These are phyloP conservation scores for Drosophila triauraria DNA, from an alignment of 1,140 invertebrate genomes.

Conservation along the genomic window DNA sequence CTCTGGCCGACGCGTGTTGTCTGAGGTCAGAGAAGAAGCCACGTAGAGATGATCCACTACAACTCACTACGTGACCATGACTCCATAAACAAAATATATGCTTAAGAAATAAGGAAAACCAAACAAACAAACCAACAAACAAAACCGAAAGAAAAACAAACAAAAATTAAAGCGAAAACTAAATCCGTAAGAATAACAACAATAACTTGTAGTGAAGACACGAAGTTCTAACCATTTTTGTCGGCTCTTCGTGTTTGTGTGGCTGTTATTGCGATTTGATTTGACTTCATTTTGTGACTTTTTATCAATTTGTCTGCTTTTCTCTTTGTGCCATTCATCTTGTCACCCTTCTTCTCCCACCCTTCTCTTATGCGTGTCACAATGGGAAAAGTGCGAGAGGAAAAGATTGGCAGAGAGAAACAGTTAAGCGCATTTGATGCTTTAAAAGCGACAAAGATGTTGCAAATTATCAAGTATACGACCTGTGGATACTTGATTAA, in stretches of 20 bases:
- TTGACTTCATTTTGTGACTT: constrained; percentile 59
- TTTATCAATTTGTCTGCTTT: constrained; percentile 56
- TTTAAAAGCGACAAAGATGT: constrained; percentile 18
- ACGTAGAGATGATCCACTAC: constrained; percentile 29
- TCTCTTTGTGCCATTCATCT: constrained; percentile 8
- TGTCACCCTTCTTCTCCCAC: not conserved
- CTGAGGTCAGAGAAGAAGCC: constrained; percentile 23
- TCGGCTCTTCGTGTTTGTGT: constrained; percentile 20
- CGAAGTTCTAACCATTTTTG: constrained; percentile 13
- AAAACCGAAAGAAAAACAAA: constrained; percentile 19
- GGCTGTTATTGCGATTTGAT: constrained; percentile 32
- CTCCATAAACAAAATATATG: constrained; percentile 8
- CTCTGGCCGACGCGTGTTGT: constrained; percentile 1
- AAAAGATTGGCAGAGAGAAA: constrained; percentile 16
- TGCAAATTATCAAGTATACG: constrained; percentile 5
- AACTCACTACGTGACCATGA: constrained; percentile 38
- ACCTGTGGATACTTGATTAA: not conserved
- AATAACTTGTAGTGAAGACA: constrained; percentile 23
- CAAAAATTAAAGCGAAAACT: constrained; percentile 25
- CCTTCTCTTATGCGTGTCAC: constrained; percentile 11
- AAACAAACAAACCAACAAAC: constrained; percentile 9
- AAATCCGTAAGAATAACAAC: constrained; percentile 16
- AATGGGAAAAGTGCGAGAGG: constrained; percentile 2
- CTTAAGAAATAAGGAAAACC: constrained; percentile 1
- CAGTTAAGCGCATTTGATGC: constrained; percentile 66